Evolutionary conservation across 2,797 vertebrate species (phyloP).

Genomic region (Micropoecilia bifurca): DNA sequence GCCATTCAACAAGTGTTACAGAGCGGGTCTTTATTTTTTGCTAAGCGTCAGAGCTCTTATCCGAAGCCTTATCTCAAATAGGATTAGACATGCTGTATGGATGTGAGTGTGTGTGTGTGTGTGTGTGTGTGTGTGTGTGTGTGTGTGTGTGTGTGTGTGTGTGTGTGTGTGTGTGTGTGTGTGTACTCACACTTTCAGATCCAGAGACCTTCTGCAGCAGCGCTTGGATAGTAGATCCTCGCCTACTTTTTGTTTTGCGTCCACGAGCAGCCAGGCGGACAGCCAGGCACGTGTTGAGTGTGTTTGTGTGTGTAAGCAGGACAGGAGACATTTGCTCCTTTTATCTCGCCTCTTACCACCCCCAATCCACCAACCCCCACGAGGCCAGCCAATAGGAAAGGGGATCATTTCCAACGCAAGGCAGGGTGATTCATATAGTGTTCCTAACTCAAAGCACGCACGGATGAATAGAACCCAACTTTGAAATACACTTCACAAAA

Average conservation of each 20-base stretch:
- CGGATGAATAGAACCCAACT: background rate
- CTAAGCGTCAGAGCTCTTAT: constrained; percentile 48
- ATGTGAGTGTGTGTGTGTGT: constrained; percentile 7
- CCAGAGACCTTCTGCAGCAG: constrained; percentile 22
- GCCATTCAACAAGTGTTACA: constrained; percentile 71
- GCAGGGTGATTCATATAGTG: constrained; percentile 66
- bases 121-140: constrained; percentile 5
- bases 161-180: constrained; percentile 26
- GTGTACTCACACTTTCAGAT: constrained; percentile 65
- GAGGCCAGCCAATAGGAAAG: constrained; percentile 76
- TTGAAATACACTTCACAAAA: background rate
- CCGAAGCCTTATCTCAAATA: constrained; percentile 64
- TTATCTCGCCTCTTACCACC: constrained; percentile 73
- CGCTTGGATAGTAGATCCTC: constrained; percentile 35
- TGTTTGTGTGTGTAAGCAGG: constrained; percentile 44
- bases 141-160: constrained; percentile 20
- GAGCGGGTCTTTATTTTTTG: constrained; percentile 24
- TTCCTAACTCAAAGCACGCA: constrained; percentile 42
- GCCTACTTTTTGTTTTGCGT: constrained; percentile 35
- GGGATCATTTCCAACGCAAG: constrained; percentile 40
- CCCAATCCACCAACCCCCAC: constrained; percentile 54
- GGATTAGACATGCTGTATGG: constrained; percentile 66
- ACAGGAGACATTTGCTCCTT: constrained; percentile 70
- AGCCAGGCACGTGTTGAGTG: constrained; percentile 37
- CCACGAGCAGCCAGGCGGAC: constrained; percentile 32